Evolutionary conservation across 2,113 vertebrate species (phyloP).

Genomic region (Trematocara nigrifrons): DNA sequence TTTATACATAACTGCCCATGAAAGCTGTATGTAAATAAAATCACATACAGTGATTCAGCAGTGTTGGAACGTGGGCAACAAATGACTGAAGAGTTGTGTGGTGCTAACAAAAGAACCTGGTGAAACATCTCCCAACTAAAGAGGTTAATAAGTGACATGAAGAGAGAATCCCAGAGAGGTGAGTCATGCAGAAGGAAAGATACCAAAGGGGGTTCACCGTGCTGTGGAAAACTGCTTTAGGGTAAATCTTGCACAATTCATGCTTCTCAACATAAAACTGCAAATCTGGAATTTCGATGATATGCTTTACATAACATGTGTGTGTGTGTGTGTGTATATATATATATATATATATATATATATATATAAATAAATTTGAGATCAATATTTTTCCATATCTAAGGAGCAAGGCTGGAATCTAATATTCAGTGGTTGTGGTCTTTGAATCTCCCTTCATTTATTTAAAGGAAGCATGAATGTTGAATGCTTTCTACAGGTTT

Average conservation of each 20-base stretch:
- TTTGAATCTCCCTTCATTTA: not conserved
- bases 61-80: not conserved
- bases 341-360: fast-evolving
- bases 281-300: not conserved
- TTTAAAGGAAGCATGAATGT: not conserved
- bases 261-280: not conserved
- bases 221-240: not conserved
- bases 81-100: not conserved
- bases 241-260: not conserved
- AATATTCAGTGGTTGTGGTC: not conserved
- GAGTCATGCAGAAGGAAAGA: not conserved
- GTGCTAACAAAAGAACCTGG: not conserved
- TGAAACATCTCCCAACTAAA: not conserved
- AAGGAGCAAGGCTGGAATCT: not conserved
- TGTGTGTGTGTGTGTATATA: too few species aligned
- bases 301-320: not conserved
- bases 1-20: not conserved
- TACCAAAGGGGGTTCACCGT: not conserved
- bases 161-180: not conserved
- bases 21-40: not conserved
- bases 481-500: not conserved
- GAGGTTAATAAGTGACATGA: not conserved
- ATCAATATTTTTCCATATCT: not conserved
- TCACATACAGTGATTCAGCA: not conserved
- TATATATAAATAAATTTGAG: fast-evolving